Conservation (phyloP, 2,797 vertebrate genomes). For the Neosilurus hyrtlii region DNA sequence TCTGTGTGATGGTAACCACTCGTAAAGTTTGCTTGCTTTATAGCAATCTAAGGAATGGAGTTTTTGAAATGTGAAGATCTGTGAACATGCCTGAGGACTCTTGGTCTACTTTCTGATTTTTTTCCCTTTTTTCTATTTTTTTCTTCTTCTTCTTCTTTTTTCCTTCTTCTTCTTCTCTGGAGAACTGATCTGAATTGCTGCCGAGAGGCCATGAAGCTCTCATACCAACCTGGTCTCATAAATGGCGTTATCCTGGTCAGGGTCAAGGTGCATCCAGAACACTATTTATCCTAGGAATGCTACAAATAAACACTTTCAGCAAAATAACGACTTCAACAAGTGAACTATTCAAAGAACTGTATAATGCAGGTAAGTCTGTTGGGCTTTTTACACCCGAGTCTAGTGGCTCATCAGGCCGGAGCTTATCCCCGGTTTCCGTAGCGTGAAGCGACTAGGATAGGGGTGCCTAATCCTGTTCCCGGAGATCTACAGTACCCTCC, state of each 20-base stretch:
- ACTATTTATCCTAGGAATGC: not conserved
- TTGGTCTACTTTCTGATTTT: conserved; percentile 53
- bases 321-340: not conserved
- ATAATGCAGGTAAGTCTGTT: too few relatives aligned
- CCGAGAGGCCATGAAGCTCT: conserved; percentile 65
- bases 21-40: conserved; percentile 42
- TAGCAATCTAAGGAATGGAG: conserved; percentile 25
- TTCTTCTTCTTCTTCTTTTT: not conserved
- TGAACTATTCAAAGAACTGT: not conserved
- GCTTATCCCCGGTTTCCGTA: too few relatives aligned
- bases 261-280: not conserved
- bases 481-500: too few relatives aligned
- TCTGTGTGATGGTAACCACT: conserved; percentile 52
- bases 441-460: too few relatives aligned
- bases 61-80: conserved; percentile 20
- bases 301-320: not conserved
- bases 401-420: too few relatives aligned
- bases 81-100: conserved; percentile 66
- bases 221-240: conserved; percentile 23
- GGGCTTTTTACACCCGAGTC: too few relatives aligned
- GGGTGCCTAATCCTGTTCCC: too few relatives aligned
- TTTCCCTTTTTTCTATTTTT: not conserved
- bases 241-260: conserved; percentile 15
- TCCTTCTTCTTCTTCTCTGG: not conserved
- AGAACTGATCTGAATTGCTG: conserved; percentile 32